Evolutionary conservation across 2,113 vertebrate species (phyloP), one percentile per base, ranked within the genome.

Genomic region (Porphyrio hochstetteri): DNA sequence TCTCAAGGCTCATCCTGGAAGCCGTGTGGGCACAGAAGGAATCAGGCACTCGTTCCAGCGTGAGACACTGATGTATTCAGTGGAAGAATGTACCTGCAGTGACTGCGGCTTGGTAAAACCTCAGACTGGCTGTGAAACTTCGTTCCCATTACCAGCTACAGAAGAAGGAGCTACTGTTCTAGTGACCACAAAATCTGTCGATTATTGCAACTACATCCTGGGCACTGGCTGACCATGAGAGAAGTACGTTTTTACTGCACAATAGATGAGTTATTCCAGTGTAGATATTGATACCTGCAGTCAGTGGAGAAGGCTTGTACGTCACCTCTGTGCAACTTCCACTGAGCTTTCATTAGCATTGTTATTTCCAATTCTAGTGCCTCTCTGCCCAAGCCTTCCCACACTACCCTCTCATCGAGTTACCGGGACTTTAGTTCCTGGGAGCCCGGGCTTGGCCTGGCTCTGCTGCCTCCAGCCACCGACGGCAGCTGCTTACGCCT

Each of bases 121-220:
- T 12, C 92, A 95, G 64, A 29, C 38, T 3, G 95, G 84, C 71
- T 86, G 84, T 86, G 97, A 98, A 85, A 96, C 96, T 48, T 91
- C 94, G 72, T 98, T 98, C 78, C 98, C 98, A 29, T 94, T 99
- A 57, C 98, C 98, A 46, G 98, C 98, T 52, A 98, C 98, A 65
- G 98, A 99, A 93, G 98, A 99, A 97, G 98, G 98, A 12, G 96
- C 98, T 10, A 97, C 98, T 63, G 95, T 98, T 95, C 97, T 98
- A 38, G 98, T 98, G 69, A 98, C 98, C 67, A 98, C 98, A 29
- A 99, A 98, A 92, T 98, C 98, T 25, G 97, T 93, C 44, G 98
- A 97, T 90, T 97, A 90, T 28, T 97, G 91, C 65, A 96, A 92
- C 74, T 95, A 94, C 14, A 55, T 96, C 65, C 69, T 97, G 69